Base-by-base conservation (phyloP, 1,140 invertebrate species). In the Ceratosolen solmsi region DNA sequence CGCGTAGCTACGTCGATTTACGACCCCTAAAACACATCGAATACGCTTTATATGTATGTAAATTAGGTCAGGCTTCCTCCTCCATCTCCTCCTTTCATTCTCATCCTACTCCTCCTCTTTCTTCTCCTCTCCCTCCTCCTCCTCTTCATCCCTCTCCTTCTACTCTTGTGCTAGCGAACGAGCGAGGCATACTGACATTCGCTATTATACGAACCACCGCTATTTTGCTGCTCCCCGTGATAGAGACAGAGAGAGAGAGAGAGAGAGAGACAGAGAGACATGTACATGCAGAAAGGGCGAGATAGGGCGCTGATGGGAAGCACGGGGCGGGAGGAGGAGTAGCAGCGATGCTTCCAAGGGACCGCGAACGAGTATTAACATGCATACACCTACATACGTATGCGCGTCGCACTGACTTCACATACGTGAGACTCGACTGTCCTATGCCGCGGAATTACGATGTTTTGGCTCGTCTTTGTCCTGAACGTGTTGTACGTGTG, bases 31-130 rank as follows among this genome's bases (percentile, higher is more conserved):
- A 92, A 91, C 90, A 91, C 90, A 91, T 91, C 91, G 89, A 92
- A 92, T 91, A 89, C 89, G 89, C 91, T 91, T 91, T 92, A 91
- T 91, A 91, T 91, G 90, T 91, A 91, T 91, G 90, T 91, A 91
- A 91, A 91, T 91, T 91, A 91, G 90, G 90, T 91, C 90, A 91
- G 90, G 87, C 88, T 84, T 46, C 73, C 79, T 74, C 54, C 76
- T 38, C 27, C 17, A 2, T 11, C 9, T 33, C 46, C 46, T 27
- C n/a, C 72, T 33, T 22, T 36, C 68, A 65, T 20, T 30, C 58
- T 58, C 63, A 74, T 74, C 79, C n/a, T 11, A 8, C 9, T 33
- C 46, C 46, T 27, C n/a, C 72, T 33, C 51, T 22, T 36, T 73
- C 71, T 20, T 30, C 58, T 58, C 63, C 79, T 74, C 79, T 85